phyloP scores from a whole-genome alignment of 2,888 invertebrate genomes.

The Pollenia angustigena region DNA sequence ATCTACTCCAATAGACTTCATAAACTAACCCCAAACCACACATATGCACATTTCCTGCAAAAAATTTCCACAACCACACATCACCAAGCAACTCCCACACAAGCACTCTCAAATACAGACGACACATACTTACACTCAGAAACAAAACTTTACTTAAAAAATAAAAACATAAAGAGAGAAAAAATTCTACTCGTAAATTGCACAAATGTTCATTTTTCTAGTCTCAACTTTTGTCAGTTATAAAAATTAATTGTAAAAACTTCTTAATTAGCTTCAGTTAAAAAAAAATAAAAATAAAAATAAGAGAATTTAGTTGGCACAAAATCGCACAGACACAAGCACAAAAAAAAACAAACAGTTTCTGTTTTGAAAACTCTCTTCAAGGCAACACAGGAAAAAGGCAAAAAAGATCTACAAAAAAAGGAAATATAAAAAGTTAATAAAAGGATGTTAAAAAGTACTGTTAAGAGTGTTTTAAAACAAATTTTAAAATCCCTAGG shows the following conservation, averaged over 20 bases:
- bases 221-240: constrained; percentile 68
- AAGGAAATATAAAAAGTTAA: constrained; percentile 54
- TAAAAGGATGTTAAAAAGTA: constrained; percentile 62
- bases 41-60: background rate
- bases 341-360: constrained; percentile 5
- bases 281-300: constrained; percentile 16
- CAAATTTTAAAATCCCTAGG: constrained; percentile 54
- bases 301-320: constrained; percentile 5
- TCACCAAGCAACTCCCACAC: constrained; percentile 33
- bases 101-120: constrained; percentile 1
- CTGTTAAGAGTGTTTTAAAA: constrained; percentile 52
- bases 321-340: background rate
- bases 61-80: constrained; percentile 1
- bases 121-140: constrained; percentile 13
- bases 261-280: constrained; percentile 66
- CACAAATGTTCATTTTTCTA: constrained; percentile 61
- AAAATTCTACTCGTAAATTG: constrained; percentile 49
- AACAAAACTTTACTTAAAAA: constrained; percentile 37
- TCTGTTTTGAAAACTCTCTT: constrained; percentile 5
- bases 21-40: constrained; percentile 19
- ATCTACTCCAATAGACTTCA: background rate
- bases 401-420: background rate
- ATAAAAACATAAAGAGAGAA: background rate
- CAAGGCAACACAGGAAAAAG: constrained; percentile 7
- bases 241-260: constrained; percentile 67